phyloP scores from a whole-genome alignment of 2,888 invertebrate genomes.

The Brachyopa scutellaris region DNA sequence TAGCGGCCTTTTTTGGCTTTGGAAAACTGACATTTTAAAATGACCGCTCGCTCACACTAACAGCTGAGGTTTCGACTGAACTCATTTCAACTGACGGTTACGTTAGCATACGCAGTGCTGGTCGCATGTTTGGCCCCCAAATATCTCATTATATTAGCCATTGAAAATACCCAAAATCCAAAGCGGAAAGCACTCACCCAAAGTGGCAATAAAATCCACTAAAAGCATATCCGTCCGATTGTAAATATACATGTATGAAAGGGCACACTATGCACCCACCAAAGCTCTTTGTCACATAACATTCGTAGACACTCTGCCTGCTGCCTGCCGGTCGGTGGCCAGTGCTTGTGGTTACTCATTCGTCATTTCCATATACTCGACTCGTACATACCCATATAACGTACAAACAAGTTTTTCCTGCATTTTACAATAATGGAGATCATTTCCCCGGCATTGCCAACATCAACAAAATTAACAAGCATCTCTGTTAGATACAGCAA shows the following conservation, averaged over 20 bases:
- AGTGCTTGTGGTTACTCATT: slow-evolving; percentile 1
- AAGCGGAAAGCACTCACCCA: neutral
- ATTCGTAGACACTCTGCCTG: neutral
- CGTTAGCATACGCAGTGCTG: too few species aligned
- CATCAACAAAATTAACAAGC: slow-evolving; percentile 1
- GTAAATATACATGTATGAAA: too few species aligned
- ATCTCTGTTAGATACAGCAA: slow-evolving; percentile 8
- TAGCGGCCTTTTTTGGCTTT: too few species aligned
- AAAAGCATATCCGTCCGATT: too few species aligned
- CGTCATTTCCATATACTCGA: too few species aligned
- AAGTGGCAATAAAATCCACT: neutral
- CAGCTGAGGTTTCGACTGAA: too few species aligned
- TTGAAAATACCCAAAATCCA: neutral
- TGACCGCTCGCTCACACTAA: too few species aligned
- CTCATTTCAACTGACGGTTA: too few species aligned
- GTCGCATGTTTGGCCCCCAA: too few species aligned
- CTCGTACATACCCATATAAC: neutral
- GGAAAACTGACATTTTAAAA: too few species aligned
- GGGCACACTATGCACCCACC: neutral
- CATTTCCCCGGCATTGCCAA: slow-evolving; percentile 19
- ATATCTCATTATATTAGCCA: too few species aligned
- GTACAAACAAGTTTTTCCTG: slow-evolving; percentile 7
- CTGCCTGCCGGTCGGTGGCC: neutral
- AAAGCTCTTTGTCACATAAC: neutral
- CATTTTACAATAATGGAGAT: neutral